Base-by-base conservation (phyloP, 2,113 vertebrate genomes). In the Cheirogaleus medius region DNA sequence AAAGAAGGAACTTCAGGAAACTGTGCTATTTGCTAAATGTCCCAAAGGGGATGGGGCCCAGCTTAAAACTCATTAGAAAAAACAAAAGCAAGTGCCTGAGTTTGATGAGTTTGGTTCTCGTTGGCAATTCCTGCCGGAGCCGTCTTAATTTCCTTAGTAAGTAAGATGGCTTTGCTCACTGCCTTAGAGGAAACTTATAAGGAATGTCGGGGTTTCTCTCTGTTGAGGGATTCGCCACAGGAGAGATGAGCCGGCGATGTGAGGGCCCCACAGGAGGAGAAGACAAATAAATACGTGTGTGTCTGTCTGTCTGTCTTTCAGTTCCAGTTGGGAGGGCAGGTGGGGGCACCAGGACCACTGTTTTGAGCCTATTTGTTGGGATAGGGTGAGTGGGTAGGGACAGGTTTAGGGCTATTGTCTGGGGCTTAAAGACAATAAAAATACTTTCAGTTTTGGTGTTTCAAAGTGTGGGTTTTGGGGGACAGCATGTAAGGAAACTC, bases 91-190 rank as follows among this genome's bases (percentile, higher is more conserved):
- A 84, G 20, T 87, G 58, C n/a, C 58, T 47, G 95, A 82, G 76
- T 34, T 68, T 71, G 91, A 27, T 60, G 23, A 9, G 29, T 54
- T 78, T 94, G 73, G 80, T 82, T 95, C 88, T 92, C 69, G 96
- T 83, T 88, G 94, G 73, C 39, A 97, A 84, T 94, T 98, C 56
- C 95, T 95, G 81, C 52, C 56, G 25, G 82, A 94, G 87, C n/a
- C 78, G 39, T 93, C 93, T 97, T 88, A 90, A 94, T 98, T 97
- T 98, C 96, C 80, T 87, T 74, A 60, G 58, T 80, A 34, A 97
- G 71, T 68, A 88, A 78, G 90, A 88, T 11, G 0, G 0, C 76
- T 93, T 97, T 98, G 94, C 94, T 97, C 85, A 10, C 89, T 93
- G 95, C 87, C 84, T 90, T 10, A 8, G 96, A 94, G 91, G 74